Base-by-base conservation (phyloP, 2,113 vertebrate genomes). In the Gila orcuttii region DNA sequence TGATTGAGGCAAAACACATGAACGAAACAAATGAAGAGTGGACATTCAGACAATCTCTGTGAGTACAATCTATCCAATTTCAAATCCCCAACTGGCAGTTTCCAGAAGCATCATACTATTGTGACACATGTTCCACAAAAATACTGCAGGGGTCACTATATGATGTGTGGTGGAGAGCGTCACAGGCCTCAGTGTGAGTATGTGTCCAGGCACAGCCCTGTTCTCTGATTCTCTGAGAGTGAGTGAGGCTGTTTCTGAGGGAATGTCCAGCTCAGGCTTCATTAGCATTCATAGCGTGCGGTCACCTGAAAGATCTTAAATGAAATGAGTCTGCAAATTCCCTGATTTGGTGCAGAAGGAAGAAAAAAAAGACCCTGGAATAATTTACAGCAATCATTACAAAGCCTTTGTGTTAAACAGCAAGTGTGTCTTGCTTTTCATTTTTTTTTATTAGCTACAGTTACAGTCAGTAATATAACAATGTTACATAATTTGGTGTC, bases 261-360 rank as follows among this genome's bases (percentile, higher is more conserved):
- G 93, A 92, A 90, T 88, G 91, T 89, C 90, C 90, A 88, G 92
- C 57, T 85, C 89, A 90, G 90, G 64, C 86, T 92, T 94, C 90
- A 93, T 95, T 92, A 92, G 90, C 93, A 95, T 95, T 95, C 94
- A 50, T 86, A 86, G 77, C 90, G 87, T 90, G 91, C 62, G 89
- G 90, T 93, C 93, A 94, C 93, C 93, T 94, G 93, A 91, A 90
- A 91, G 91, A 89, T 91, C 86, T 90, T 88, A 93, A 94, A 94
- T 85, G 89, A 93, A 95, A 94, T 94, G 93, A 94, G 93, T 94
- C 93, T 93, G 94, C 93, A 94, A 91, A 94, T 93, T 93, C 90
- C 87, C 90, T 89, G 89, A 93, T 94, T 92, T 93, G 92, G 90
- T 92, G 93, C 92, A 93, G 91, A 92, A 92, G 91, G 88, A 90